These are phyloP conservation scores for Acropora tenuis DNA, from an alignment of 64 coral and sea anemone species.

Conservation along the genomic window DNA sequence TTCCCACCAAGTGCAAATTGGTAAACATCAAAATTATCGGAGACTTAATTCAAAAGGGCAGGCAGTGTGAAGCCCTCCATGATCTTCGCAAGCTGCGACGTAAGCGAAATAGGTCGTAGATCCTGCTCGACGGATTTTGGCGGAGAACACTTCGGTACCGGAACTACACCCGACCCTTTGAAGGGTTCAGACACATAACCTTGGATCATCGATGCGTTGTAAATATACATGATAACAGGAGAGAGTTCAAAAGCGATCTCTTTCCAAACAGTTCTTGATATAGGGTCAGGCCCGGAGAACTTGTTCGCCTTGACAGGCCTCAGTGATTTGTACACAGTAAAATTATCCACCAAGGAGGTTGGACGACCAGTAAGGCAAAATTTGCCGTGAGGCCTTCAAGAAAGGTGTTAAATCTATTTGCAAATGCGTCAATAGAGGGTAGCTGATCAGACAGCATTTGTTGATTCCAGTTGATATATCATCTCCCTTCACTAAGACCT, in stretches of 20 bases:
- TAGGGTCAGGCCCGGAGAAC: neutral
- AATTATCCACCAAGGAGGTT: neutral
- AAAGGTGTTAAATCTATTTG: neutral
- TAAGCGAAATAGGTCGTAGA: neutral
- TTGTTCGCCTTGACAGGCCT: neutral
- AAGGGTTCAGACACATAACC: neutral
- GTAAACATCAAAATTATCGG: too few relatives aligned
- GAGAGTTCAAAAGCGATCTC: neutral
- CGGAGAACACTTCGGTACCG: neutral
- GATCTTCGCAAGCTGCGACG: neutral
- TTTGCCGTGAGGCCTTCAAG: neutral
- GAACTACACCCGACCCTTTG: neutral
- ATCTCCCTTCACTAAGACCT: neutral
- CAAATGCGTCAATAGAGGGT: neutral
- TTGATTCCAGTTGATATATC: neutral
- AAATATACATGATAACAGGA: neutral
- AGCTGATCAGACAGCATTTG: neutral
- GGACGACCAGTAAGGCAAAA: neutral
- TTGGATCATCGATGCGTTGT: neutral
- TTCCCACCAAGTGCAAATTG: conserved; percentile 21
- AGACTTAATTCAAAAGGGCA: too few relatives aligned
- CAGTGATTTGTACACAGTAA: neutral
- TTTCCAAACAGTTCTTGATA: neutral
- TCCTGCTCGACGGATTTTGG: neutral
- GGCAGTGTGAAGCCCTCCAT: too few relatives aligned